Evolutionary conservation across 2,797 vertebrate species (phyloP).

Genomic region (Hippopotamyrus pictus): DNA sequence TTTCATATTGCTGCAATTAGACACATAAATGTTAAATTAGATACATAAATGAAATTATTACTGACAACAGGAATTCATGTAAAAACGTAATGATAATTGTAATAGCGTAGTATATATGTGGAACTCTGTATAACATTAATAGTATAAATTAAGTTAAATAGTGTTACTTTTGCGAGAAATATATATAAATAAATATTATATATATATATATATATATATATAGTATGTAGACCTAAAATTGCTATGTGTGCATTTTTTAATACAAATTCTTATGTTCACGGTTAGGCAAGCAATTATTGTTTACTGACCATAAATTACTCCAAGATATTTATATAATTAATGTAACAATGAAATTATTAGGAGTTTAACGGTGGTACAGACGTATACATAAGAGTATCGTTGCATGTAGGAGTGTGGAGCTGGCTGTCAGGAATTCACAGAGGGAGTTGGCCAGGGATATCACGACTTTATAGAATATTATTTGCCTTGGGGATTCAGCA

Average conservation of each 20-base stretch:
- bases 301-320: not conserved
- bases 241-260: not conserved
- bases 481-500: conserved; percentile 65
- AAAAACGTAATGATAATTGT: not conserved
- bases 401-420: not conserved
- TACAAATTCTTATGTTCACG: not conserved
- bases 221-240: not conserved
- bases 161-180: not conserved
- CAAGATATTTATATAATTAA: not conserved
- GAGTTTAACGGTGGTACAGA: not conserved
- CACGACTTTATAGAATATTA: conserved; percentile 37
- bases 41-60: not conserved
- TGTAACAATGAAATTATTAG: not conserved
- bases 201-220: too few relatives aligned
- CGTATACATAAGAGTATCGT: not conserved
- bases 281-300: not conserved
- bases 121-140: not conserved
- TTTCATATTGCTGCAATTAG: not conserved
- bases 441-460: not conserved
- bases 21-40: not conserved
- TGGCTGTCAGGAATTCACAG: not conserved
- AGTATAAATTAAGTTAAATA: not conserved
- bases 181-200: not conserved
- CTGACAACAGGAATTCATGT: not conserved
- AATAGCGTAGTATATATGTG: not conserved